A percentile compares a stretch with the other conserved stretches of the same genome.
Conservation (phyloP, 2,797 vertebrate genomes). For the Margarornis squamiger region DNA sequence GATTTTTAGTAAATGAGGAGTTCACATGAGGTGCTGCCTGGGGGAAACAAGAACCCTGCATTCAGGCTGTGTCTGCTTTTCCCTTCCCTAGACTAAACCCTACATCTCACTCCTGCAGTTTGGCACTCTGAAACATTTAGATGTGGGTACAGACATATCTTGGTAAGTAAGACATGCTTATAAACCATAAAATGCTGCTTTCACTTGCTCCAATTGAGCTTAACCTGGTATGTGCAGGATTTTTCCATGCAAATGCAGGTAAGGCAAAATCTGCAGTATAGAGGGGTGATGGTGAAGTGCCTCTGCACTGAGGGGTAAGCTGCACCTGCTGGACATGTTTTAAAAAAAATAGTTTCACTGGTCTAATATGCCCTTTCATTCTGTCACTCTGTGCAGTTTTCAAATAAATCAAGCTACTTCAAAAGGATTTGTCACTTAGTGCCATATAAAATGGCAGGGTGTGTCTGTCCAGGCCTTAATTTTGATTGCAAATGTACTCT, state of each 20-base stretch:
- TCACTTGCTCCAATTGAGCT: rapidly evolving
- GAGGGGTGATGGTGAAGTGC: neutral
- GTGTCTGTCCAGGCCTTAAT: neutral
- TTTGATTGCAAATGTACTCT: neutral
- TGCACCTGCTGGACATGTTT: neutral
- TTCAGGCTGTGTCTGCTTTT: neutral
- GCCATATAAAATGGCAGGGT: neutral
- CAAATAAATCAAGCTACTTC: neutral
- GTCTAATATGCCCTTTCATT: neutral
- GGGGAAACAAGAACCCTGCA: neutral
- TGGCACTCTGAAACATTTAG: rapidly evolving
- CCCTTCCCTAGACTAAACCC: neutral
- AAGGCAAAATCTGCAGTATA: neutral
- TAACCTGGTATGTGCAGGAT: neutral
- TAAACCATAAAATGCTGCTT: neutral
- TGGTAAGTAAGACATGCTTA: neutral
- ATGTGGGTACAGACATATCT: rapidly evolving
- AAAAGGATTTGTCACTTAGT: neutral
- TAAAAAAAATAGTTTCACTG: neutral
- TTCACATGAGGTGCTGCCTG: neutral
- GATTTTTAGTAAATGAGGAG: neutral
- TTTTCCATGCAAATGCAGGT: neutral
- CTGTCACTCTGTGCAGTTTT: neutral
- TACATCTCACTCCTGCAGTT: neutral
- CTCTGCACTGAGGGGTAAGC: neutral